Base-by-base conservation (phyloP, 2,888 invertebrate species). In the Laothoe populi region DNA sequence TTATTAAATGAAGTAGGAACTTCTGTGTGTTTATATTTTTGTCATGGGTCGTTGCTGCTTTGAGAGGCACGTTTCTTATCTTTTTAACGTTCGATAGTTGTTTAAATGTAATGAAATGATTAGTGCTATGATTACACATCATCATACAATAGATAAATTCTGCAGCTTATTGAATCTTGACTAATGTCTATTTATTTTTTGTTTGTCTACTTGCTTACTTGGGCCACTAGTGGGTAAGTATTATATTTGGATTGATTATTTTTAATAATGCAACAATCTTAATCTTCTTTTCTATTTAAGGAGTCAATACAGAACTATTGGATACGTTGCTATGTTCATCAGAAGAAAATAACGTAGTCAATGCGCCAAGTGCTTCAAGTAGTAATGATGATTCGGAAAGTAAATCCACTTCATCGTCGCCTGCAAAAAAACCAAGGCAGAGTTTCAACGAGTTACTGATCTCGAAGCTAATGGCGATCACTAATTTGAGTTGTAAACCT, bases 371-470 rank as follows among this genome's bases (percentile, higher is more conserved):
- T 60, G 69, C 63, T 26, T 42, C 64, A 0, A 65, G 64, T 21
- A 63, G 63, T 45, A 31, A 65, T 59, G 75, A 75, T 57, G 71
- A 72, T 61, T 67, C 74, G 61, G 68, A 71, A 88, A 74, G 69
- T 2, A 65, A 86, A 53, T 66, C 71, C 10, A 70, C 67, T 48
- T 70, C 73, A n/a, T 71, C 84, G n/a, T 73, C 79, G 1, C 72
- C 87, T 0, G 66, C 68, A 21, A 82, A 81, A 21, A 78, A 75
- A 60, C 75, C 78, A 1, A 67, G 94, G 94, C 78, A 95, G 90
- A 95, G 95, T 74, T 99, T 98, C 84, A 98, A 98, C 82, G 95
- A 95, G 4, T 93, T 96, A 63, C 92, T 99, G 45, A 96, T 98
- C 58, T 97, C 98, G 64, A 96, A 96, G 79, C 88, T 99, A 59